A percentile compares a stretch with the other conserved stretches of the same genome.
phyloP scores from a whole-genome alignment of 2,888 invertebrate genomes.

The Sussaba pulchella region DNA sequence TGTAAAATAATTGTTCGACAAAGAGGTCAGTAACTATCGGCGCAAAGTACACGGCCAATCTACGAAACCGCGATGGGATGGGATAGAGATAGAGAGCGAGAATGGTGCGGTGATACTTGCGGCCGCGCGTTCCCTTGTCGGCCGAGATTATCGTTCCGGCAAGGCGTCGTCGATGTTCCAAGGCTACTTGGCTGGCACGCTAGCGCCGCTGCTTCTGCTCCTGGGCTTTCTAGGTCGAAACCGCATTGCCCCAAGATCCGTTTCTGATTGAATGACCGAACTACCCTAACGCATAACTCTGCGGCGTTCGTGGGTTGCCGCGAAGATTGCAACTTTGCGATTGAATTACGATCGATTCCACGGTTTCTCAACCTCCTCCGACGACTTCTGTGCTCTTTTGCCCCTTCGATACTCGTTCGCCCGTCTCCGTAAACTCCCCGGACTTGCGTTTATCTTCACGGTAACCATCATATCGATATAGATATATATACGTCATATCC shows the following conservation, averaged over 20 bases:
- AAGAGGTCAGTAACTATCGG: background rate
- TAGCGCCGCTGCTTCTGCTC: background rate
- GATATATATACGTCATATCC: slow-evolving; percentile 3
- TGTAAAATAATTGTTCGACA: background rate
- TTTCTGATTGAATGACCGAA: slow-evolving; percentile 70
- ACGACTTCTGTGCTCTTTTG: slow-evolving; percentile 46
- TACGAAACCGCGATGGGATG: slow-evolving; percentile 21
- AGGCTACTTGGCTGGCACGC: slow-evolving; percentile 30
- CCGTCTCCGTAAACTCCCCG: slow-evolving; percentile 10
- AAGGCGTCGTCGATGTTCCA: slow-evolving; percentile 39
- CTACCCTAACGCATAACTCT: slow-evolving; percentile 71
- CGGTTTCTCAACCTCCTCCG: slow-evolving; percentile 37
- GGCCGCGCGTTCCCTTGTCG: slow-evolving; percentile 40
- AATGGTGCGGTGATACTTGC: slow-evolving; percentile 37
- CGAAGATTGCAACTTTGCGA: slow-evolving; percentile 74
- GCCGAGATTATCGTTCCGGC: slow-evolving; percentile 46
- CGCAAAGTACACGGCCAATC: slow-evolving; percentile 11
- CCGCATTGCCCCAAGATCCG: slow-evolving; percentile 70
- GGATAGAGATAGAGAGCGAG: slow-evolving; percentile 17
- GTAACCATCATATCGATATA: slow-evolving; percentile 61
- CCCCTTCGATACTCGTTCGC: slow-evolving; percentile 22
- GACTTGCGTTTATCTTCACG: slow-evolving; percentile 46
- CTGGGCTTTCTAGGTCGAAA: slow-evolving; percentile 63
- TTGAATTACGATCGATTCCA: slow-evolving; percentile 72
- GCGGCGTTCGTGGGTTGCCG: slow-evolving; percentile 70